Conservation (phyloP, 2,113 vertebrate genomes). For the Pholis gunnellus region DNA sequence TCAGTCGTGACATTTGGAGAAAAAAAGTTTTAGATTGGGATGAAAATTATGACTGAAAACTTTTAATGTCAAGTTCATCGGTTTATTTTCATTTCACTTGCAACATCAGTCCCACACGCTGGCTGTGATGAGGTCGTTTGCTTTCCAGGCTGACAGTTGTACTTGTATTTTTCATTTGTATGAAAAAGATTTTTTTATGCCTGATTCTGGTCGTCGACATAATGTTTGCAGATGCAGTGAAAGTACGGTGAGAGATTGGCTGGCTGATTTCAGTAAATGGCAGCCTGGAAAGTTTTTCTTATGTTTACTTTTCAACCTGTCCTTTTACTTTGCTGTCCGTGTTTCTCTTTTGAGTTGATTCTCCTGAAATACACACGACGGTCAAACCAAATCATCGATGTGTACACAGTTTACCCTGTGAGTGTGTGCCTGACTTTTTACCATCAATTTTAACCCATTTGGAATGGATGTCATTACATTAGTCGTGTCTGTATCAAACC, state of each 20-base stretch:
- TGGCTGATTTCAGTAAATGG: slow-evolving; percentile 25
- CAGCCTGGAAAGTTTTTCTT: slow-evolving; percentile 43
- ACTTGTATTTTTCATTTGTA: slow-evolving; percentile 57
- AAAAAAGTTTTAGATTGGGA: slow-evolving; percentile 32
- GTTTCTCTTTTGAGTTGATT: slow-evolving; percentile 36
- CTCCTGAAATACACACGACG: slow-evolving; percentile 24
- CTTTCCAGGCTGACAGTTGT: slow-evolving; percentile 49
- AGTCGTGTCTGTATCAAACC: slow-evolving; percentile 66
- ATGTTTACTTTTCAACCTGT: slow-evolving; percentile 38
- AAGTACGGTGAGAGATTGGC: slow-evolving; percentile 25
- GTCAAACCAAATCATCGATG: slow-evolving; percentile 61
- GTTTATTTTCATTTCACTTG: slow-evolving; percentile 57
- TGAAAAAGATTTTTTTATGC: slow-evolving; percentile 40
- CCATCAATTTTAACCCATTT: slow-evolving; percentile 52
- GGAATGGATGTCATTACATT: slow-evolving; percentile 62
- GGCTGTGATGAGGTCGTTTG: slow-evolving; percentile 60
- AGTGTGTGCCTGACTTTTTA: slow-evolving; percentile 61
- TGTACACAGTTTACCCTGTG: slow-evolving; percentile 68
- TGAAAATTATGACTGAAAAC: slow-evolving; percentile 46
- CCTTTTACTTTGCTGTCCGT: slow-evolving; percentile 11
- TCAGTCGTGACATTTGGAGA: slow-evolving; percentile 33
- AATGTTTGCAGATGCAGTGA: slow-evolving; percentile 43
- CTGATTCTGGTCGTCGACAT: slow-evolving; percentile 22
- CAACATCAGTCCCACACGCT: slow-evolving; percentile 51
- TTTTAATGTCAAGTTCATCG: slow-evolving; percentile 3